These are phyloP conservation scores for Chymomyza caudatula DNA, from an alignment of 2,888 invertebrate genomes.

Conservation along the genomic window DNA sequence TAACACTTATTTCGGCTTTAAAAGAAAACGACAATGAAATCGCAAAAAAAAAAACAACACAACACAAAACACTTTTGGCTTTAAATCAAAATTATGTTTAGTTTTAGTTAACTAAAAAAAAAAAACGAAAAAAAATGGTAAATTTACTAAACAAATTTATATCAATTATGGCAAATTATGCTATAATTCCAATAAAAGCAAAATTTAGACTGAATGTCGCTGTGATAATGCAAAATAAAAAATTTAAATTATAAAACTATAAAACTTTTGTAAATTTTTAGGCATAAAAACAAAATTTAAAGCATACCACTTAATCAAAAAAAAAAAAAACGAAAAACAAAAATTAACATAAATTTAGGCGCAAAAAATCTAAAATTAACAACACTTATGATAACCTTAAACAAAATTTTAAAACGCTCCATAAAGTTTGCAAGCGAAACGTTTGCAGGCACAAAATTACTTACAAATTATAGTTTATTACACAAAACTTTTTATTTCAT, in stretches of 20 bases:
- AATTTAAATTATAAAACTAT: slow-evolving; percentile 42
- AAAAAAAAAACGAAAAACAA: slow-evolving; percentile 23
- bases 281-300: slow-evolving; percentile 63
- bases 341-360: slow-evolving; percentile 66
- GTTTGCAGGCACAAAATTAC: slow-evolving; percentile 9
- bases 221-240: slow-evolving; percentile 73
- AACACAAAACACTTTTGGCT: slow-evolving; percentile 61
- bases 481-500: slow-evolving; percentile 6
- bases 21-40: slow-evolving; percentile 32
- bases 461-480: slow-evolving; percentile 19
- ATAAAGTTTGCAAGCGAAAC: too few relatives aligned
- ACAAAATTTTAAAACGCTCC: slow-evolving; percentile 39
- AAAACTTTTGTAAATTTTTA: slow-evolving; percentile 76
- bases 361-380: slow-evolving; percentile 52
- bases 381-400: slow-evolving; percentile 47
- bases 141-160: slow-evolving; percentile 51
- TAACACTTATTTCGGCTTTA: slow-evolving; percentile 68
- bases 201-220: slow-evolving; percentile 77
- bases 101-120: slow-evolving; percentile 52
- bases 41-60: slow-evolving; percentile 17
- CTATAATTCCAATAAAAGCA: slow-evolving; percentile 77
- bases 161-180: slow-evolving; percentile 71
- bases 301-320: slow-evolving; percentile 49
- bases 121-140: neutral
- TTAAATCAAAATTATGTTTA: slow-evolving; percentile 69